Evolutionary conservation across 2,888 invertebrate genomes (phyloP).

Genomic region (Acheta domesticus): DNA sequence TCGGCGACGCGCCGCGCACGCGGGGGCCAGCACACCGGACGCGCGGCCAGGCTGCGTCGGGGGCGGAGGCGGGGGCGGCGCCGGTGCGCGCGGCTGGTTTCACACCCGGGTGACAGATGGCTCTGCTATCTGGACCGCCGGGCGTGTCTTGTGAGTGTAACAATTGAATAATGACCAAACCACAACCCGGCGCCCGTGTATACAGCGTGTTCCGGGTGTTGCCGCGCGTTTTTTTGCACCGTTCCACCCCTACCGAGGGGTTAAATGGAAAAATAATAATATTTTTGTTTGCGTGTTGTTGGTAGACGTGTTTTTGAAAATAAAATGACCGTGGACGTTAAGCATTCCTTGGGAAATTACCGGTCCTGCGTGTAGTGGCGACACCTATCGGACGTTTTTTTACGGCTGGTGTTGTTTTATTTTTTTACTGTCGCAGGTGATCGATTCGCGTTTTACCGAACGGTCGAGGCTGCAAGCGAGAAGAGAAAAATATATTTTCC

Average conservation of each 20-base stretch:
- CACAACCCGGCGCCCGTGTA: conserved; percentile 18
- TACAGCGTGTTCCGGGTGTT: conserved; percentile 7
- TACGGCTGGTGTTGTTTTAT: not conserved
- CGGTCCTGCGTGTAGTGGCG: not conserved
- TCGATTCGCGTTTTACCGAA: not conserved
- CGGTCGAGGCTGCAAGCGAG: not conserved
- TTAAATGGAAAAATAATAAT: conserved; percentile 1
- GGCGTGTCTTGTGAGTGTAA: conserved; percentile 18
- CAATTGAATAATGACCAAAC: conserved; percentile 18
- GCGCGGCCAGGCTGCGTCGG: not conserved
- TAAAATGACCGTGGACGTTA: conserved; percentile 9
- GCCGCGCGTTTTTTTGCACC: not conserved
- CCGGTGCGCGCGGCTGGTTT: conserved; percentile 9
- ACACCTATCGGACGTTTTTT: not conserved
- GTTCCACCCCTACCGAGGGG: not conserved
- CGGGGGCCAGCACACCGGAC: not conserved
- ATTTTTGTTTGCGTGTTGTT: conserved; percentile 4
- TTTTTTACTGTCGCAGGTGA: not conserved
- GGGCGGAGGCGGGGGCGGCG: not conserved
- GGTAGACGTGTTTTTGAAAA: conserved; percentile 1
- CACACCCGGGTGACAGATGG: conserved; percentile 18
- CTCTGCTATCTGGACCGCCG: conserved; percentile 18
- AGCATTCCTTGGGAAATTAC: conserved; percentile 18
- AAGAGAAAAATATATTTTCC: not conserved
- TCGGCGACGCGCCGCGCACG: not conserved